Percentiles rank a stretch among this genome's conserved stretches.
Evolutionary conservation across 2,113 vertebrate species (phyloP).

Genomic region (Percina caprodes): DNA sequence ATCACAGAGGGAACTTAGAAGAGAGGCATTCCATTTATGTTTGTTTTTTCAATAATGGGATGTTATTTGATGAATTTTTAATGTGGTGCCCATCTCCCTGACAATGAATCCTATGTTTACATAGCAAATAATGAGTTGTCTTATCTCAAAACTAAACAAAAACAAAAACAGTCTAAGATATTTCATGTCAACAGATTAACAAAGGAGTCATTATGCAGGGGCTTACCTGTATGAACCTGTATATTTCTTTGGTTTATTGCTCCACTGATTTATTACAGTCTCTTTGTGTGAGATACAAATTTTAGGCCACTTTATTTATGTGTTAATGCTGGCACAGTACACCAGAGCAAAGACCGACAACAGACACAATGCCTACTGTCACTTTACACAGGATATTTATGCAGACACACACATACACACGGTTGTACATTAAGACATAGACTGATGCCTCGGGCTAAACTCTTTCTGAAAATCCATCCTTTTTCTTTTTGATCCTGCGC

Average conservation of each 20-base stretch:
- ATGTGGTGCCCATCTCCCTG: background rate
- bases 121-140: background rate
- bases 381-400: constrained; percentile 10
- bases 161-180: background rate
- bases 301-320: constrained; percentile 26
- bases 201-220: background rate
- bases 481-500: background rate
- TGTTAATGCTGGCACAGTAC: constrained; percentile 6
- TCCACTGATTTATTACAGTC: constrained; percentile 3
- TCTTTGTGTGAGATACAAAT: constrained; percentile 14
- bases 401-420: background rate
- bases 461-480: background rate
- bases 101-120: background rate
- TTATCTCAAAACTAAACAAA: background rate
- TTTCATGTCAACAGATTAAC: background rate
- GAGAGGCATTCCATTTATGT: background rate
- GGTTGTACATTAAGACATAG: background rate
- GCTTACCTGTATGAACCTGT: background rate
- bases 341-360: constrained; percentile 36
- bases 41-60: background rate
- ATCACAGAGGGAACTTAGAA: constrained; percentile 1
- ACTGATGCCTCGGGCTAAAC: background rate
- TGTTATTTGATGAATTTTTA: constrained; percentile 17
- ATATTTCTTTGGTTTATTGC: constrained; percentile 11
- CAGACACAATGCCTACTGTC: constrained; percentile 30